A percentile compares a stretch with the other conserved stretches of the same genome.
Evolutionary conservation across 2,113 vertebrate genomes (phyloP).

Genomic region (Balaenoptera acutorostrata): DNA sequence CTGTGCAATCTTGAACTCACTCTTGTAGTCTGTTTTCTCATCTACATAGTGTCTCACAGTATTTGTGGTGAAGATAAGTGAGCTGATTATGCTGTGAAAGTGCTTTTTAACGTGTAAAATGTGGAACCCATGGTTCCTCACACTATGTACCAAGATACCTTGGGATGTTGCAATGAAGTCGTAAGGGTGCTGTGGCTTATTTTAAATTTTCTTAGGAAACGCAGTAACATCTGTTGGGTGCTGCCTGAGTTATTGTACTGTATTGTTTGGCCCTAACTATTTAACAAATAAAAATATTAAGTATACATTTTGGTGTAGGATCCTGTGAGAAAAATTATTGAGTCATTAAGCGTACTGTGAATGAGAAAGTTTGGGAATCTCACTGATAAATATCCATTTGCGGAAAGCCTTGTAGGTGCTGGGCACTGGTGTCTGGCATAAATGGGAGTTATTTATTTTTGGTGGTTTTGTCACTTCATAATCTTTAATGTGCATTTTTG

Average conservation of each 20-base stretch:
- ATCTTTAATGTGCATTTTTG: not conserved
- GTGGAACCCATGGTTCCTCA: not conserved
- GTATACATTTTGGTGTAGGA: not conserved
- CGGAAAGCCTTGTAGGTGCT: not conserved
- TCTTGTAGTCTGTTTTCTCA: not conserved
- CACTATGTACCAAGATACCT: not conserved
- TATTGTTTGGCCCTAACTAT: not conserved
- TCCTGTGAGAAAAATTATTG: not conserved
- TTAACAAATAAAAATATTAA: conserved; percentile 11
- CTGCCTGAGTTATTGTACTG: not conserved
- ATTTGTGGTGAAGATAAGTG: not conserved
- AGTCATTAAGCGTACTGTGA: not conserved
- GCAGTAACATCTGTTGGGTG: not conserved
- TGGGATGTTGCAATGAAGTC: not conserved
- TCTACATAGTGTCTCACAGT: not conserved
- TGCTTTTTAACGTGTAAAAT: not conserved
- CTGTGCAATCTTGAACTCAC: not conserved
- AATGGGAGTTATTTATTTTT: not conserved
- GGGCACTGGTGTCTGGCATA: not conserved
- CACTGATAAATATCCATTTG: not conserved
- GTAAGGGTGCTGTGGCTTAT: not conserved
- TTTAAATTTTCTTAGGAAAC: not conserved
- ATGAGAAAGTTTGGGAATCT: not conserved
- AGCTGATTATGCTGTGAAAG: not conserved
- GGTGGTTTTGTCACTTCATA: not conserved